Evolutionary conservation across 2,888 invertebrate genomes (phyloP).

Genomic region (Ephialtes manifestator): DNA sequence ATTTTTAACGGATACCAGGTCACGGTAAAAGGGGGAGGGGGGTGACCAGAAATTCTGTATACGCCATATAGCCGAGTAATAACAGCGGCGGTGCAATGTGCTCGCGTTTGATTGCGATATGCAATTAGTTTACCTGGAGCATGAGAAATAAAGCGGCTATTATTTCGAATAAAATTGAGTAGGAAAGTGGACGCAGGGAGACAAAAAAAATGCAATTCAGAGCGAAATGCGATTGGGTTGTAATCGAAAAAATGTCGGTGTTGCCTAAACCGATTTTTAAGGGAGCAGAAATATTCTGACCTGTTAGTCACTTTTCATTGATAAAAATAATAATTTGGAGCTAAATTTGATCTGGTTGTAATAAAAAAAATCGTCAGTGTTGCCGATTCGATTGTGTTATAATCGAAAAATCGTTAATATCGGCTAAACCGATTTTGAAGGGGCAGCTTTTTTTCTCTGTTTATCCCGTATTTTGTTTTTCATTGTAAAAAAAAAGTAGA

Average conservation of each 20-base stretch:
- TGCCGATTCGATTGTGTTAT: too few species aligned
- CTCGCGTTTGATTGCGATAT: conserved; percentile 36
- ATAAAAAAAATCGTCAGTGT: too few species aligned
- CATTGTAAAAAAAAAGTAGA: too few species aligned
- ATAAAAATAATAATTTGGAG: background rate
- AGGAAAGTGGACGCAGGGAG: background rate
- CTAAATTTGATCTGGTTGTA: too few species aligned
- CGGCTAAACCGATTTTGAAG: too few species aligned
- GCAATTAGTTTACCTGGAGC: conserved; percentile 34
- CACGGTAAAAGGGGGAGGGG: background rate
- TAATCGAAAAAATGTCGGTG: conserved; percentile 19
- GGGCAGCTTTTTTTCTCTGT: background rate
- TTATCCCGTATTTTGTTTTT: background rate
- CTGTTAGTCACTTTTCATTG: background rate
- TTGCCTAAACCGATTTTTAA: background rate
- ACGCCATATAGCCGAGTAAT: background rate
- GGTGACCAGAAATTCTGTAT: conserved; percentile 18
- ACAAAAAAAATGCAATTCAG: background rate
- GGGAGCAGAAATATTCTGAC: background rate
- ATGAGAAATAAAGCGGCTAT: conserved; percentile 26
- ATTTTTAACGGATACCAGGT: conserved; percentile 23
- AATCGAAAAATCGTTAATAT: too few species aligned
- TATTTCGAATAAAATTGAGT: conserved; percentile 31
- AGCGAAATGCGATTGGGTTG: conserved; percentile 29
- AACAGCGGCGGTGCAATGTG: conserved; percentile 20